Evolutionary conservation across 2,797 vertebrate species (phyloP).

Genomic region (Aratinga solstitialis): DNA sequence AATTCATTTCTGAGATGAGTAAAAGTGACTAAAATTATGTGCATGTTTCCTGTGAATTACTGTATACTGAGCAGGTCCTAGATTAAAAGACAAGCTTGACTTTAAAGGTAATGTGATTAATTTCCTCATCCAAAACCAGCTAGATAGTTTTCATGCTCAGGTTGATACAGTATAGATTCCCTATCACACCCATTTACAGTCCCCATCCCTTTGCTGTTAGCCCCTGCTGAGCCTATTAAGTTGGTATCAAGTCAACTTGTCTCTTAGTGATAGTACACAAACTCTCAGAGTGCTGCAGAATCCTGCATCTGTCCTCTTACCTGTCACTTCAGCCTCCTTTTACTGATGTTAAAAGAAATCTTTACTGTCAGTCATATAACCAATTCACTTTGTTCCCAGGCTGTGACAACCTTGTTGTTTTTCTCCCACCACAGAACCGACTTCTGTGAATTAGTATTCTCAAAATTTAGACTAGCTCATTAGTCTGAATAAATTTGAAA

Average conservation of each 20-base stretch:
- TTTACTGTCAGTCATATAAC: slow-evolving; percentile 97
- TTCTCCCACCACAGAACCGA: slow-evolving; percentile 71
- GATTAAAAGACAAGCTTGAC: slow-evolving; percentile 22
- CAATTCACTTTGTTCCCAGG: slow-evolving; percentile 97
- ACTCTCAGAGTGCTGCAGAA: slow-evolving; percentile 83
- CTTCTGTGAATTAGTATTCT: slow-evolving; percentile 84
- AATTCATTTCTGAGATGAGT: slow-evolving; percentile 34
- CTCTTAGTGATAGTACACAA: slow-evolving; percentile 82
- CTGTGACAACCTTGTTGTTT: slow-evolving; percentile 89
- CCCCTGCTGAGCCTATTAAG: slow-evolving; percentile 76
- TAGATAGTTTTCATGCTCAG: slow-evolving; percentile 15
- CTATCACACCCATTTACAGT: slow-evolving; percentile 36
- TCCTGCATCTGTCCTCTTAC: slow-evolving; percentile 86
- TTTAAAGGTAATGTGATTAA: slow-evolving; percentile 20
- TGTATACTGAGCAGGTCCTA: background rate
- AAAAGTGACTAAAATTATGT: slow-evolving; percentile 53
- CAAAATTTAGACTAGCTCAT: slow-evolving; percentile 94
- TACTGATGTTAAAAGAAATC: slow-evolving; percentile 99
- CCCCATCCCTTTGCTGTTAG: slow-evolving; percentile 9
- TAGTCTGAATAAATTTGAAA: slow-evolving; percentile 97
- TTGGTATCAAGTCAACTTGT: slow-evolving; percentile 71
- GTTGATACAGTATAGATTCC: background rate
- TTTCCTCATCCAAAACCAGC: background rate
- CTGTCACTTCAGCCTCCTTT: slow-evolving; percentile 90
- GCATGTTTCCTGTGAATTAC: slow-evolving; percentile 32